Percentiles rank a stretch among this genome's conserved stretches.
phyloP scores from a whole-genome alignment of 2,888 invertebrate species.

The Troides helena region DNA sequence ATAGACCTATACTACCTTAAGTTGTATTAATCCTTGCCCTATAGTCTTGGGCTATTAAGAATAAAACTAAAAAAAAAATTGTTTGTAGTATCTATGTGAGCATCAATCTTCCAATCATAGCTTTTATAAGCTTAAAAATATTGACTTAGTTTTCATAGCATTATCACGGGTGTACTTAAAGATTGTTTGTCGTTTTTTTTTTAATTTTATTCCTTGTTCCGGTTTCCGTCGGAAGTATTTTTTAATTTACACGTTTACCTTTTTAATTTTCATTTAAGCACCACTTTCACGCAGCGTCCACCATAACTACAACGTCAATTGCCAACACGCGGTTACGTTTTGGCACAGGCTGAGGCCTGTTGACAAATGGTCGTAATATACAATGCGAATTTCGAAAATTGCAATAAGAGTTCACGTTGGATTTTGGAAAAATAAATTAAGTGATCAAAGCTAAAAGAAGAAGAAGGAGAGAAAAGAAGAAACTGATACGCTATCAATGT shows the following conservation, averaged over 20 bases:
- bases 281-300: slow-evolving; percentile 1
- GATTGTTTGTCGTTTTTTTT: neutral
- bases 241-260: neutral
- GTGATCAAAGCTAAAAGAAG: neutral
- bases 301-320: slow-evolving; percentile 18
- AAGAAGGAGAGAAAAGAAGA: too few species aligned
- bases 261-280: slow-evolving; percentile 9
- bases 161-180: too few species aligned
- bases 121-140: too few species aligned
- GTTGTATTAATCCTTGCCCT: too few species aligned
- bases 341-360: slow-evolving; percentile 15
- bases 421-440: neutral
- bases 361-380: slow-evolving; percentile 23
- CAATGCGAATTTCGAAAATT: slow-evolving; percentile 14
- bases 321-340: slow-evolving; percentile 26
- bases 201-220: neutral
- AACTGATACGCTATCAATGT: too few species aligned
- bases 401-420: neutral
- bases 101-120: too few species aligned
- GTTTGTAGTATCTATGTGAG: too few species aligned
- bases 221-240: neutral
- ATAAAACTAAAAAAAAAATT: too few species aligned
- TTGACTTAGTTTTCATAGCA: too few species aligned
- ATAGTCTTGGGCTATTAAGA: too few species aligned
- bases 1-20: too few species aligned